Conservation (phyloP, 2,113 vertebrate genomes). For the Daphoenositta chrysoptera region DNA sequence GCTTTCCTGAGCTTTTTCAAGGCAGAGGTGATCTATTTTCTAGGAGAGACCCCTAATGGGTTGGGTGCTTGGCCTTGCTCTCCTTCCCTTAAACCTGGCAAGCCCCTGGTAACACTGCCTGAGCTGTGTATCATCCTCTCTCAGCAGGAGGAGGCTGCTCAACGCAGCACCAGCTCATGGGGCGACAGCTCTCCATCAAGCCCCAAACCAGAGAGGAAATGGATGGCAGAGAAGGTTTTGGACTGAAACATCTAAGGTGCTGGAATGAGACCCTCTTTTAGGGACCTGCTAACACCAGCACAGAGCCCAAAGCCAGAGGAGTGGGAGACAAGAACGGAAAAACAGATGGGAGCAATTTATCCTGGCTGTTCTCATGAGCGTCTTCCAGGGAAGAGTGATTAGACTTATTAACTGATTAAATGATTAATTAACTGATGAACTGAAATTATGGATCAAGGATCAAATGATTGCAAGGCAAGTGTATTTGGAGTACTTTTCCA, state of each 20-base stretch:
- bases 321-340: not conserved
- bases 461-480: conserved; percentile 40
- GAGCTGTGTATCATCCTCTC: not conserved
- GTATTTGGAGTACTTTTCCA: conserved; percentile 14
- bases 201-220: not conserved
- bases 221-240: not conserved
- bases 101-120: not conserved
- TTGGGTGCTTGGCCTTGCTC: not conserved
- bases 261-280: not conserved
- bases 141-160: not conserved
- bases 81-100: not conserved
- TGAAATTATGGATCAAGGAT: conserved; percentile 35
- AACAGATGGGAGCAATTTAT: conserved; percentile 30
- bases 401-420: conserved; percentile 56
- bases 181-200: accelerated
- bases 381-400: conserved; percentile 41
- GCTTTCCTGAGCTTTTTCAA: not conserved
- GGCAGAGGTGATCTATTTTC: not conserved
- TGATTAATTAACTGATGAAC: conserved; percentile 61
- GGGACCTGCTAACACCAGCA: not conserved
- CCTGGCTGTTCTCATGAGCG: not conserved
- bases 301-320: not conserved
- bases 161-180: accelerated
- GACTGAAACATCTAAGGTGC: not conserved
- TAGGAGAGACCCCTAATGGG: not conserved